Percentiles rank a stretch among this genome's conserved stretches.
Conservation (phyloP, 2,797 vertebrate species). For the Sternarchorhynchus goeldii region DNA sequence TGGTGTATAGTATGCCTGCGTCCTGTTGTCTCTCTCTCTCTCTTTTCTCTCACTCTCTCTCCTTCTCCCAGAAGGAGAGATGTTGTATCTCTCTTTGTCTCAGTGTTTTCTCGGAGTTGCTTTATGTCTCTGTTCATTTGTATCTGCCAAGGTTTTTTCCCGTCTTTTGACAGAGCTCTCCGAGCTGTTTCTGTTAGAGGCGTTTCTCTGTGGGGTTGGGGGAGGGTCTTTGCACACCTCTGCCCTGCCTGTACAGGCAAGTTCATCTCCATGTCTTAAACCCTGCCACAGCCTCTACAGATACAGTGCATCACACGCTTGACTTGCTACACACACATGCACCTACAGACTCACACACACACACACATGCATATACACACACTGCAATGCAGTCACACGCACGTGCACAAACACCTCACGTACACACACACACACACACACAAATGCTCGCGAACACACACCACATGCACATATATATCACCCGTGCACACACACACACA, state of each 20-base stretch:
- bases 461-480: neutral
- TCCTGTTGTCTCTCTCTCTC: neutral
- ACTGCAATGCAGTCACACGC: neutral
- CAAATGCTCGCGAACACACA: neutral
- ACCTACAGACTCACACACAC: slow-evolving; percentile 1
- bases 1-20: neutral
- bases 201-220: neutral
- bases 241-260: slow-evolving; percentile 24
- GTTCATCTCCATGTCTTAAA: neutral
- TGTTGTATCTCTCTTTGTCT: slow-evolving; percentile 3
- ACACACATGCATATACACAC: too few relatives aligned
- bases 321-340: neutral
- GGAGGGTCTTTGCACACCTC: neutral
- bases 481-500: neutral
- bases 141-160: slow-evolving; percentile 10
- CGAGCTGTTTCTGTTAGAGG: neutral
- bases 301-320: too few relatives aligned
- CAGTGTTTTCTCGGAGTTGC: neutral
- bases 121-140: slow-evolving; percentile 12
- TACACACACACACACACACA: neutral
- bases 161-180: slow-evolving; percentile 14
- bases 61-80: neutral
- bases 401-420: neutral
- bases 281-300: neutral
- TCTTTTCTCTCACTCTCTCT: slow-evolving; percentile 5